Conservation (phyloP, 2,797 vertebrate species). For the Oryzias sinensis region DNA sequence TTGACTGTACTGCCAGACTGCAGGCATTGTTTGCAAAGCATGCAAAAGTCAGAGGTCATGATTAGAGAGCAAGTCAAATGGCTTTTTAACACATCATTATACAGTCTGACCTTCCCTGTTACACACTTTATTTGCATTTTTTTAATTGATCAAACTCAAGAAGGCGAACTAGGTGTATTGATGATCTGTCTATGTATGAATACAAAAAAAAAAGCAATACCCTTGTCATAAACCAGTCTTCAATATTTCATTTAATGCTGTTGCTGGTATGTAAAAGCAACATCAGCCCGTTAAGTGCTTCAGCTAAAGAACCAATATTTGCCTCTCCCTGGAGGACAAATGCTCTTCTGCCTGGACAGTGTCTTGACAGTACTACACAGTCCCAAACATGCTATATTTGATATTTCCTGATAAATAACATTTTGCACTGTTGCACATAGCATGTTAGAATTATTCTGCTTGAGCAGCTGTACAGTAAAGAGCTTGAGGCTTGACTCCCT, state of each 20-base stretch:
- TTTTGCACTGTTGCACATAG: constrained; percentile 74
- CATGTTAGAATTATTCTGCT: constrained; percentile 77
- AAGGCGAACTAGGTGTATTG: constrained; percentile 11
- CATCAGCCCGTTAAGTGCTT: constrained; percentile 21
- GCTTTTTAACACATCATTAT: constrained; percentile 22
- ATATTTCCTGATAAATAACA: constrained; percentile 73
- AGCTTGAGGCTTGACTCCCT: constrained; percentile 72
- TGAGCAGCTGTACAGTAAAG: constrained; percentile 73
- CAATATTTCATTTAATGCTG: constrained; percentile 13
- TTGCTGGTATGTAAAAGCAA: constrained; percentile 29
- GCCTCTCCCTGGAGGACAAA: constrained; percentile 10
- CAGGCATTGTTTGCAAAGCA: constrained; percentile 46
- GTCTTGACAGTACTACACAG: constrained; percentile 15
- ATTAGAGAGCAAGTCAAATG: constrained; percentile 23
- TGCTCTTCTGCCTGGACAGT: not conserved
- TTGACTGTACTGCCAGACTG: constrained; percentile 14
- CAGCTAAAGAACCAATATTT: constrained; percentile 11
- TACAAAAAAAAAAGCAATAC: too few species aligned
- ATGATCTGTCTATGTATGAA: constrained; percentile 4
- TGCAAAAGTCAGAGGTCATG: constrained; percentile 33
- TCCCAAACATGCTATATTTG: constrained; percentile 3
- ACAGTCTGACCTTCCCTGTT: not conserved
- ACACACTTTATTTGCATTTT: too few species aligned
- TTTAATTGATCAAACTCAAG: too few species aligned
- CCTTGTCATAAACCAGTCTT: constrained; percentile 12